Evolutionary conservation across 2,797 vertebrate species (phyloP).

Genomic region (Knipowitschia caucasica): DNA sequence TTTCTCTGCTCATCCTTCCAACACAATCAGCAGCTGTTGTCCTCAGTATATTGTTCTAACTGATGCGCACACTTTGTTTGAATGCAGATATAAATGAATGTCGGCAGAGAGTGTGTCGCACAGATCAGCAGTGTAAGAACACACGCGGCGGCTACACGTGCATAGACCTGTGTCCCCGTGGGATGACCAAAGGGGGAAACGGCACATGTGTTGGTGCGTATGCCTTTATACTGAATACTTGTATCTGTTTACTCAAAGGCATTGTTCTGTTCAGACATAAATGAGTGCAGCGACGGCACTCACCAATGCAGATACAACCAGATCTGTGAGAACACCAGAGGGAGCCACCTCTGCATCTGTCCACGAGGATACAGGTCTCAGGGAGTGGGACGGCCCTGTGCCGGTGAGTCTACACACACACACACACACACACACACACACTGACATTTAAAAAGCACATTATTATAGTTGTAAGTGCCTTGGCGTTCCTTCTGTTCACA

Average conservation of each 20-base stretch:
- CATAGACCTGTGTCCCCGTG: constrained; percentile 90
- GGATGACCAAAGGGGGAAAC: constrained; percentile 90
- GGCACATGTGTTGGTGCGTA: constrained; percentile 89
- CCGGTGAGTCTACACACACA: constrained; percentile 81
- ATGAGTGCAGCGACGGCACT: constrained; percentile 90
- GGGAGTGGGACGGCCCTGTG: constrained; percentile 83
- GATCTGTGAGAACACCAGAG: constrained; percentile 91
- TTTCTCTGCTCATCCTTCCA: too few relatives aligned
- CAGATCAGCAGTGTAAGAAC: constrained; percentile 94
- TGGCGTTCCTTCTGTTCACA: not conserved
- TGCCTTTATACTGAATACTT: not conserved
- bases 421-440: not conserved
- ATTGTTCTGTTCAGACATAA: constrained; percentile 77
- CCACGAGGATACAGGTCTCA: constrained; percentile 88
- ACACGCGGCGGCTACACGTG: constrained; percentile 92
- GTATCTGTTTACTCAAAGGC: too few relatives aligned
- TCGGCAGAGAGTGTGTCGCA: constrained; percentile 89
- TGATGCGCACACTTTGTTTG: not conserved
- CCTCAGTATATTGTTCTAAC: not conserved
- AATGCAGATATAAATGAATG: constrained; percentile 92
- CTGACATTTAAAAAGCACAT: not conserved
- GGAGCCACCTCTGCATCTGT: constrained; percentile 92
- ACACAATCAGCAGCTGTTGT: too few relatives aligned
- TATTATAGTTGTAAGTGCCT: not conserved
- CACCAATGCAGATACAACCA: constrained; percentile 96